A percentile compares a stretch with the other conserved stretches of the same genome.
phyloP scores from a whole-genome alignment of 2,888 invertebrate species.

The Melikaiella ostensackeni region DNA sequence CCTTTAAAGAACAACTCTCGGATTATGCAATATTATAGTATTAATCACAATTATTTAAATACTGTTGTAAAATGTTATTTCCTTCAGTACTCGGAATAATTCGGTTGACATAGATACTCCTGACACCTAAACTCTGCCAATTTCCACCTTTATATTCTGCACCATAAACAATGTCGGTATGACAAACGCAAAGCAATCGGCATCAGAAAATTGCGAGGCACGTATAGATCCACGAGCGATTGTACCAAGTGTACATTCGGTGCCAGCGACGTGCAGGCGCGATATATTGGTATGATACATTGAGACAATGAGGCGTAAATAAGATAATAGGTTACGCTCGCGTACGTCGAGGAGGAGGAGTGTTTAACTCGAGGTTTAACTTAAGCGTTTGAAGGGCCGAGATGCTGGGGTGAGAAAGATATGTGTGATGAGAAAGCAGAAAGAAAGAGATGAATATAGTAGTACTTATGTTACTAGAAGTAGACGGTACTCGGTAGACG shows the following conservation, averaged over 20 bases:
- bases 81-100: neutral
- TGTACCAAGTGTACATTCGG: conserved; percentile 47
- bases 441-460: conserved; percentile 51
- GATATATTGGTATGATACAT: conserved; percentile 75
- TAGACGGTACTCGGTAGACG: conserved; percentile 48
- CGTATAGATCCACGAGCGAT: conserved; percentile 57
- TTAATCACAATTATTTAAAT: too few species aligned
- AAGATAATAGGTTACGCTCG: conserved; percentile 74
- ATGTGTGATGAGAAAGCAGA: conserved; percentile 45
- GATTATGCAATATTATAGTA: neutral
- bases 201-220: conserved; percentile 57
- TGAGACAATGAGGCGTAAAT: conserved; percentile 76
- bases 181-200: conserved; percentile 29
- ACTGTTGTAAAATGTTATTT: too few species aligned
- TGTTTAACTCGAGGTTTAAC: conserved; percentile 41
- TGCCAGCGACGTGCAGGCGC: conserved; percentile 56
- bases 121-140: neutral
- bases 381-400: conserved; percentile 66
- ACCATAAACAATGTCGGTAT: conserved; percentile 32
- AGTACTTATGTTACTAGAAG: too few species aligned
- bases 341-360: conserved; percentile 57
- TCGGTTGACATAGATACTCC: neutral
- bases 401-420: conserved; percentile 48
- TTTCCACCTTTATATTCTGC: conserved; percentile 13
- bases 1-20: neutral